phyloP scores from a whole-genome alignment of 2,797 vertebrate species.

The Oryzias dopingdopingensis region DNA sequence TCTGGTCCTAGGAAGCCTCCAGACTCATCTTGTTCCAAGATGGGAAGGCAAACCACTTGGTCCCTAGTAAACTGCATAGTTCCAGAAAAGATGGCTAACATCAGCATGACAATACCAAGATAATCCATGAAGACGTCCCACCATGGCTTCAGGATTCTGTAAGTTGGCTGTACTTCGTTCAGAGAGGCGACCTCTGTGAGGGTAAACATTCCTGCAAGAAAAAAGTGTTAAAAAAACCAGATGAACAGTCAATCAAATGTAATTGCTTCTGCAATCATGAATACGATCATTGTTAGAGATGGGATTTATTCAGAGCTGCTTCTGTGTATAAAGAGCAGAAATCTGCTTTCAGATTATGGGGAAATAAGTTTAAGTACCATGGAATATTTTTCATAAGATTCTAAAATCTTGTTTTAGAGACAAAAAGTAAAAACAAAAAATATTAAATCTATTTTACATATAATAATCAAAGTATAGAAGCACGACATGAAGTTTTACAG shows the following conservation, averaged over 20 bases:
- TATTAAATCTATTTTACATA: too few relatives aligned
- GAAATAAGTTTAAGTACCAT: too few relatives aligned
- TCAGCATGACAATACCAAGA: slow-evolving; percentile 95
- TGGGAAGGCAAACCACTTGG: slow-evolving; percentile 97
- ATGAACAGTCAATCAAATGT: not conserved
- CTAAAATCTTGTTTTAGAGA: too few relatives aligned
- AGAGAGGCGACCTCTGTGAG: slow-evolving; percentile 98
- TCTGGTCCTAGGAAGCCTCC: slow-evolving; percentile 58
- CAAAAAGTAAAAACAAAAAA: too few relatives aligned
- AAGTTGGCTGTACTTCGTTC: slow-evolving; percentile 98
- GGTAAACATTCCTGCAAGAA: slow-evolving; percentile 96
- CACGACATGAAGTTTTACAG: too few relatives aligned
- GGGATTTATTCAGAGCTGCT: too few relatives aligned
- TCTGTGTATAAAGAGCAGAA: too few relatives aligned
- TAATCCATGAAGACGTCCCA: slow-evolving; percentile 99
- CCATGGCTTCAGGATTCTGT: slow-evolving; percentile 99
- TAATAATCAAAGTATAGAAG: too few relatives aligned
- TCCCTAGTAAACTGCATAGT: slow-evolving; percentile 99
- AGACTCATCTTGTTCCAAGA: slow-evolving; percentile 81
- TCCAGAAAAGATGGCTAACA: slow-evolving; percentile 98
- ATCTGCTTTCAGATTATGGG: too few relatives aligned
- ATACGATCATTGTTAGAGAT: too few relatives aligned
- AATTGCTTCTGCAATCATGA: too few relatives aligned
- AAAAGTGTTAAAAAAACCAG: slow-evolving; percentile 23
- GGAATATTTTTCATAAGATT: too few relatives aligned